Percentiles rank a stretch among this genome's conserved stretches.
Conservation (phyloP, 2,888 invertebrate genomes). For the Eristalis intricaria region DNA sequence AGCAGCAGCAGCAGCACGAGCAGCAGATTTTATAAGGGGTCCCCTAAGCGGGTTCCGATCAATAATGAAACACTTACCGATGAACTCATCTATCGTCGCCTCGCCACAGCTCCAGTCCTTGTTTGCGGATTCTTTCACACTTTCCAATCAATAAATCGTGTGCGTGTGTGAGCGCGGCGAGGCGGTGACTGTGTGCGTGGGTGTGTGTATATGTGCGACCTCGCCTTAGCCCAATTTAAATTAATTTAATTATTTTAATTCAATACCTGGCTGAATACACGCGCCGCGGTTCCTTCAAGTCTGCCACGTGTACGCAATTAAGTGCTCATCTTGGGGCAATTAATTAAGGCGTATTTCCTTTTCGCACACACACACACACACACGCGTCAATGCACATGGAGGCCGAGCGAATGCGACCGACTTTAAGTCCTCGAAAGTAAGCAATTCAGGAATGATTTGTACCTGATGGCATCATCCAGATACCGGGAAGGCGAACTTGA, state of each 20-base stretch:
- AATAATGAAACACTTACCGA: background rate
- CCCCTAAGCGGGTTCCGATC: background rate
- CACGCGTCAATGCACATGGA: background rate
- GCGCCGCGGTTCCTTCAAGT: background rate
- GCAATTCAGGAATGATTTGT: conserved; percentile 27
- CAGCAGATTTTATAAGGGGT: background rate
- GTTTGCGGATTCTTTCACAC: background rate
- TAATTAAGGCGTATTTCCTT: conserved; percentile 10
- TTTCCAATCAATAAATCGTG: background rate
- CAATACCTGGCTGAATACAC: background rate
- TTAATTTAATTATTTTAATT: conserved; percentile 13
- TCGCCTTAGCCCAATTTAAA: background rate
- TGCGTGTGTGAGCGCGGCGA: too few species aligned
- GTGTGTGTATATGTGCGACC: background rate
- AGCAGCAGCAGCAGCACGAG: background rate
- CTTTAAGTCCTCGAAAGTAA: background rate
- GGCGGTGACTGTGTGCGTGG: too few species aligned
- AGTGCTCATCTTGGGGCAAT: conserved; percentile 8
- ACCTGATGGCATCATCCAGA: conserved; percentile 32
- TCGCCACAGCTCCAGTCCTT: background rate
- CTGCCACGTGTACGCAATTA: conserved; percentile 5
- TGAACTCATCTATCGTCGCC: conserved; percentile 1
- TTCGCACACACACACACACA: background rate
- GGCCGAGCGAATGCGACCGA: background rate
- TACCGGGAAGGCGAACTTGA: conserved; percentile 20